Evolutionary conservation across 2,797 vertebrate species (phyloP).

Genomic region (Calcarius lapponicus): DNA sequence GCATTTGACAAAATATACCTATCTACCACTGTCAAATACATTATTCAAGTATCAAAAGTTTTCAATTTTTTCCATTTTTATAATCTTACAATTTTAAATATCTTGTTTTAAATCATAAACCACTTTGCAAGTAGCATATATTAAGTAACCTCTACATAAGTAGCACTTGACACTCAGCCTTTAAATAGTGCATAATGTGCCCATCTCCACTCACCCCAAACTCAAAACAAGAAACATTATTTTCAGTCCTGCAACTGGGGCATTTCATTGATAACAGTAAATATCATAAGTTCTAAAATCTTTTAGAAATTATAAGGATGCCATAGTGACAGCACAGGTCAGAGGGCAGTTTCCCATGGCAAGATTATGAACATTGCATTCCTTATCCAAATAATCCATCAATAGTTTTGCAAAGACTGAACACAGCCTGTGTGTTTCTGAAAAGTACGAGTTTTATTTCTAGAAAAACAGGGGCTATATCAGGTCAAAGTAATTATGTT

Average conservation of each 20-base stretch:
- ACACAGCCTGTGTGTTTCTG: accelerated
- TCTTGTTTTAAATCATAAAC: not conserved
- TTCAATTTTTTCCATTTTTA: not conserved
- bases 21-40: not conserved
- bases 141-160: not conserved
- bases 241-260: not conserved
- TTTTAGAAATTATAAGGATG: not conserved
- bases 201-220: not conserved
- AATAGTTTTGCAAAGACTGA: not conserved
- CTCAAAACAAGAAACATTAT: not conserved
- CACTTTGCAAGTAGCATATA: not conserved
- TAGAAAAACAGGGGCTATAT: not conserved
- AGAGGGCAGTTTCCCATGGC: not conserved
- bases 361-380: accelerated
- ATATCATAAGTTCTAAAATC: not conserved
- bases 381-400: not conserved
- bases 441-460: not conserved
- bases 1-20: not conserved
- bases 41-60: not conserved
- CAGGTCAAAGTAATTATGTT: constrained; percentile 16
- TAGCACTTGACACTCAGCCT: not conserved
- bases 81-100: not conserved
- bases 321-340: accelerated
- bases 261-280: not conserved
- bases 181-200: not conserved